These are phyloP conservation scores for Ophiodon elongatus DNA, from an alignment of 2,113 vertebrate genomes.

Conservation along the genomic window DNA sequence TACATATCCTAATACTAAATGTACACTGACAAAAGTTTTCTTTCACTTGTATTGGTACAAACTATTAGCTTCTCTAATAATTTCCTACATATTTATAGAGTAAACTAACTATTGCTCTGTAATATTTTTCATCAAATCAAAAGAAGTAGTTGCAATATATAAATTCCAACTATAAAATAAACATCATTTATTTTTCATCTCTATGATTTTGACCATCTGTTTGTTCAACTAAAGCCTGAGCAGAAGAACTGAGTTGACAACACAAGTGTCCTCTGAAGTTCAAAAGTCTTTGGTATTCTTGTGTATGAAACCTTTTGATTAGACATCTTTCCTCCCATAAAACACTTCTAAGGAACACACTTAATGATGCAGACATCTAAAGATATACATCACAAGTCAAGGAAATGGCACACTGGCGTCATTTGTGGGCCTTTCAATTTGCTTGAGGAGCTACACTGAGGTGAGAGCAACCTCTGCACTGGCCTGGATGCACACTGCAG, in stretches of 20 bases:
- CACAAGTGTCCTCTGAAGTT: conserved; percentile 14
- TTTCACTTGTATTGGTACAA: too few species aligned
- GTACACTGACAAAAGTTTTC: too few species aligned
- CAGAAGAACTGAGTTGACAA: background rate
- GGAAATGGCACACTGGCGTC: background rate
- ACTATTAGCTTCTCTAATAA: background rate
- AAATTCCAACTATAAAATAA: background rate
- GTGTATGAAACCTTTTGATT: conserved; percentile 35
- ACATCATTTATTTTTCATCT: background rate
- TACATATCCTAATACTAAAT: background rate
- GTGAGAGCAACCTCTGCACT: background rate
- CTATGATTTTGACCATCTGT: conserved; percentile 1
- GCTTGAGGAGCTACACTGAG: background rate
- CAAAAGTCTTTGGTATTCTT: conserved; percentile 1
- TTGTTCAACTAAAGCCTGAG: background rate
- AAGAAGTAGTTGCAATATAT: background rate
- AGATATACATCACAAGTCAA: conserved; percentile 8
- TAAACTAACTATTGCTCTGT: too few species aligned
- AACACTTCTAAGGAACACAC: background rate
- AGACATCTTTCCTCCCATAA: background rate
- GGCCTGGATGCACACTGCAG: conserved; percentile 8
- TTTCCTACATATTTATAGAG: background rate
- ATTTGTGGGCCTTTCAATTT: conserved; percentile 3
- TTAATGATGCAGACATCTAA: conserved; percentile 29
- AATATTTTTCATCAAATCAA: background rate